A percentile compares a stretch with the other conserved stretches of the same genome.
These are phyloP conservation scores for Neotoxoptera formosana DNA, from an alignment of 1,140 invertebrate species.

Conservation along the genomic window DNA sequence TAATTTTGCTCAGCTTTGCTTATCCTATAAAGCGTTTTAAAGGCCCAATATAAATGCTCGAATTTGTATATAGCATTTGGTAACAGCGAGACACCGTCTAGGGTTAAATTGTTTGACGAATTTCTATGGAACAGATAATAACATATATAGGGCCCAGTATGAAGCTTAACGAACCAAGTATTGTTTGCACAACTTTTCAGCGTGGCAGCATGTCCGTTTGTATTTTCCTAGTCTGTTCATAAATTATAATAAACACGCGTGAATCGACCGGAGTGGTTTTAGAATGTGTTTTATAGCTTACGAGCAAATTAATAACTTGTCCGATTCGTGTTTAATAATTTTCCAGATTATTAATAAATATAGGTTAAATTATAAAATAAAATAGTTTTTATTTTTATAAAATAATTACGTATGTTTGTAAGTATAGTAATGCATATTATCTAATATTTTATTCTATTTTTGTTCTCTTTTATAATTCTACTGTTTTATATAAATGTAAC, in stretches of 20 bases:
- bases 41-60: background rate
- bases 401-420: background rate
- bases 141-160: background rate
- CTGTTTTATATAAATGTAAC: background rate
- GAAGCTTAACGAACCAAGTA: constrained; percentile 24
- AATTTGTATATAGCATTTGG: background rate
- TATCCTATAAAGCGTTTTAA: background rate
- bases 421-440: background rate
- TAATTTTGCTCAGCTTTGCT: background rate
- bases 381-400: background rate
- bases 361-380: background rate
- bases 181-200: background rate
- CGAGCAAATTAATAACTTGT: background rate
- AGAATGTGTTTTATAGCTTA: background rate
- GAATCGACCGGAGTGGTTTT: background rate
- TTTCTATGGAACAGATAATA: background rate
- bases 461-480: background rate
- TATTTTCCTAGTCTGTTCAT: background rate
- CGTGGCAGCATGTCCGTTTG: background rate
- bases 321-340: background rate
- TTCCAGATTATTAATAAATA: background rate
- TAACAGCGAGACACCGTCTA: background rate
- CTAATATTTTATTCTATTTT: background rate
- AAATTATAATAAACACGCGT: background rate
- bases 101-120: background rate